Conservation (phyloP, 2,888 invertebrate genomes). For the Spilarctia lutea region DNA sequence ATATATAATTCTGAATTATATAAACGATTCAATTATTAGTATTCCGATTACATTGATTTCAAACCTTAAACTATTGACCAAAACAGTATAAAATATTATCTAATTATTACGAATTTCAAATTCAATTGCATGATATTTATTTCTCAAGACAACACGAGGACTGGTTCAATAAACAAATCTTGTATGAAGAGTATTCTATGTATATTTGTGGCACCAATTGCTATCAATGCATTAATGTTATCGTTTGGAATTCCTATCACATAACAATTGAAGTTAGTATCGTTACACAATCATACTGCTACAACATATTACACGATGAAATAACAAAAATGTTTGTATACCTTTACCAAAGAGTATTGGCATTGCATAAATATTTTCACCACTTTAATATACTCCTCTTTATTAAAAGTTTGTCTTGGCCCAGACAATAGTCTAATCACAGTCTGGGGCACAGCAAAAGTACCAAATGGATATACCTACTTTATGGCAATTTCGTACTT, state of each 20-base stretch:
- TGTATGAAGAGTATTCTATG: not conserved
- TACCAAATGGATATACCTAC: not conserved
- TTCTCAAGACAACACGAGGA: not conserved
- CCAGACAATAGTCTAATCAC: not conserved
- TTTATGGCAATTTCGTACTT: no score
- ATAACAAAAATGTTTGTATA: not conserved
- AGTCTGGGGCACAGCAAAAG: not conserved
- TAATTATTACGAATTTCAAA: no score
- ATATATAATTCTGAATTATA: no score
- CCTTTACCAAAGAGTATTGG: not conserved
- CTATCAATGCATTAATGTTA: conserved; percentile 33
- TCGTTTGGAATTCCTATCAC: conserved; percentile 35
- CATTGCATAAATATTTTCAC: not conserved
- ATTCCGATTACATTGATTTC: no score
- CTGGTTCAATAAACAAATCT: not conserved
- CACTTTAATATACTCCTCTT: not conserved
- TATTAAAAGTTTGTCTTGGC: not conserved
- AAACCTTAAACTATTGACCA: no score
- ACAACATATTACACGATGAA: not conserved
- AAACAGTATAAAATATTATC: no score
- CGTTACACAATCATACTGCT: conserved; percentile 22
- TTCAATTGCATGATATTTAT: not conserved
- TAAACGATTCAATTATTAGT: no score
- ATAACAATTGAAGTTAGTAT: conserved; percentile 25
- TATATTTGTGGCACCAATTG: not conserved